These are phyloP conservation scores for Rotaria sp. DNA, from an alignment of 2,888 invertebrate genomes.

Conservation along the genomic window DNA sequence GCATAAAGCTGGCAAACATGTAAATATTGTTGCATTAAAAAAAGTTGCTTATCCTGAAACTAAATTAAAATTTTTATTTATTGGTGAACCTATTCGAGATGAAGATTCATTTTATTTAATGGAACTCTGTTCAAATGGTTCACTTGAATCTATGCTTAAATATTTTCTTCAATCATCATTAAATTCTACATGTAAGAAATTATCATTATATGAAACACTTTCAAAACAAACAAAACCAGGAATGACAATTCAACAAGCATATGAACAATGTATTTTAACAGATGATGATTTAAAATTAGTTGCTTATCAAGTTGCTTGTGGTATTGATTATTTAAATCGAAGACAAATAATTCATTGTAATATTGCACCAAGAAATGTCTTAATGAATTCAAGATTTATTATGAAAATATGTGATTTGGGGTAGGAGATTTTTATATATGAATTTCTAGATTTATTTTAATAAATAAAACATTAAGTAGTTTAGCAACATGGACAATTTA, in stretches of 20 bases:
- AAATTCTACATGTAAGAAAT: not conserved
- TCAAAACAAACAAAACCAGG: not conserved
- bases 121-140: not conserved
- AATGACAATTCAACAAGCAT: not conserved
- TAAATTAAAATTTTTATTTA: not conserved
- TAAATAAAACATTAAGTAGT: not conserved
- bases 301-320: slow-evolving; percentile 26
- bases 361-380: slow-evolving; percentile 6
- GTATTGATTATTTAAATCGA: slow-evolving; percentile 25
- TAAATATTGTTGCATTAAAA: slow-evolving; percentile 11
- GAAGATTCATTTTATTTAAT: slow-evolving; percentile 31
- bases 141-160: not conserved
- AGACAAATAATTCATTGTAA: not conserved
- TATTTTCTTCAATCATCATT: not conserved
- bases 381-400: not conserved
- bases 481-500: slow-evolving; percentile 25
- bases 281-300: slow-evolving; percentile 28
- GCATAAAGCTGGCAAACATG: slow-evolving; percentile 3
- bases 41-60: slow-evolving; percentile 15
- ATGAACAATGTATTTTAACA: not conserved
- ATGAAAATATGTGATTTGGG: slow-evolving; percentile 31
- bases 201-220: slow-evolving; percentile 18
- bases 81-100: slow-evolving; percentile 10
- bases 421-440: not conserved
- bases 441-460: too few relatives aligned